These are phyloP conservation scores for Thereva nobilitata DNA, from an alignment of 2,888 invertebrate genomes.

Conservation along the genomic window DNA sequence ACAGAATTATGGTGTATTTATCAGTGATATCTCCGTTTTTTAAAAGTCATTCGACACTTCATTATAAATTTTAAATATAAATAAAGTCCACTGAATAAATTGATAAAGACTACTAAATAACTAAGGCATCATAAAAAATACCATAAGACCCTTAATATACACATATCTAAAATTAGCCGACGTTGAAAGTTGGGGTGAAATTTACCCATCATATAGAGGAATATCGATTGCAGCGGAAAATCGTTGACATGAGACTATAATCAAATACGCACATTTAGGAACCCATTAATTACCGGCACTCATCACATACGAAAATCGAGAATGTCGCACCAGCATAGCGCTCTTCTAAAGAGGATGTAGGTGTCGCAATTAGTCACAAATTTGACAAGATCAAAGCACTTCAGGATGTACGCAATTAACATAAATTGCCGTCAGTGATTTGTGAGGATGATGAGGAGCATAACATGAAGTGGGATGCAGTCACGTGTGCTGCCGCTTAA, in stretches of 20 bases:
- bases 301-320: neutral
- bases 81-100: too few species aligned
- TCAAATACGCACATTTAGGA: constrained; percentile 29
- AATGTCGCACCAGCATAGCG: neutral
- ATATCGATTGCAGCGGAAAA: neutral
- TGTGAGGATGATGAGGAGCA: constrained; percentile 1
- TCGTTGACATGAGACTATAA: constrained; percentile 13
- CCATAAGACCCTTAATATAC: too few species aligned
- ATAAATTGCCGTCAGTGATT: constrained; percentile 41
- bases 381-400: constrained; percentile 47
- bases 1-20: too few species aligned
- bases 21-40: too few species aligned
- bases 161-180: too few species aligned
- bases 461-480: constrained; percentile 32
- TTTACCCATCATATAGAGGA: too few species aligned
- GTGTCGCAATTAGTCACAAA: constrained; percentile 46
- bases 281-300: constrained; percentile 25
- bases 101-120: too few species aligned
- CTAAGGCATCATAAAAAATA: too few species aligned
- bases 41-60: too few species aligned
- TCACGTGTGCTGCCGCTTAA: constrained; percentile 36
- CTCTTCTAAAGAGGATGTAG: constrained; percentile 15
- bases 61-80: too few species aligned
- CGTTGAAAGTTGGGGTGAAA: too few species aligned
- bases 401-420: constrained; percentile 45